These are phyloP conservation scores for Helicorthomorpha holstii DNA, from an alignment of 1,140 invertebrate genomes.

Conservation along the genomic window DNA sequence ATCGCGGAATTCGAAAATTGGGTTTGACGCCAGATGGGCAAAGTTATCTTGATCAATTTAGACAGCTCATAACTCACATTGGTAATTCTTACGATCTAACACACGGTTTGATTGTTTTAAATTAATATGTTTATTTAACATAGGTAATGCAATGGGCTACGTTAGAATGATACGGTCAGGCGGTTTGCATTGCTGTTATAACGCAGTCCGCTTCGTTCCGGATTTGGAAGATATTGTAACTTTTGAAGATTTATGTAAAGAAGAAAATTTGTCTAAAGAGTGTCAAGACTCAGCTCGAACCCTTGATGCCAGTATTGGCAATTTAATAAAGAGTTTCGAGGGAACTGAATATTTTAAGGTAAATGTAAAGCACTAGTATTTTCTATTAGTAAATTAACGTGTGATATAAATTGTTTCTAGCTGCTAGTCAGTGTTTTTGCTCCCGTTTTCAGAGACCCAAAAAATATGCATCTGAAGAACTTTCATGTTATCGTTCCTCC, in stretches of 20 bases:
- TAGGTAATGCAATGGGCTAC: constrained; percentile 89
- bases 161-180: constrained; percentile 87
- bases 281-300: constrained; percentile 46
- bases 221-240: constrained; percentile 51
- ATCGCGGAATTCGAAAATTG: constrained; percentile 75
- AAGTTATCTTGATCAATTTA: constrained; percentile 83
- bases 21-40: constrained; percentile 64
- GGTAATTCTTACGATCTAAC: constrained; percentile 30
- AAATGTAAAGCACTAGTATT: constrained; percentile 5
- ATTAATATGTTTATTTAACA: neutral
- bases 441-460: constrained; percentile 61
- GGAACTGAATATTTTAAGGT: constrained; percentile 89
- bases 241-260: constrained; percentile 36
- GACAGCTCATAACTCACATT: constrained; percentile 80
- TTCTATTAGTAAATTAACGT: neutral
- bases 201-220: constrained; percentile 77
- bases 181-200: constrained; percentile 76
- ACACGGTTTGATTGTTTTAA: neutral
- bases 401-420: constrained; percentile 23
- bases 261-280: constrained; percentile 37
- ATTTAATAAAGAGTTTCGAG: constrained; percentile 70
- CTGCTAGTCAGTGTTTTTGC: constrained; percentile 84
- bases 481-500: constrained; percentile 90
- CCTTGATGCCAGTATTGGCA: constrained; percentile 57
- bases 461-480: constrained; percentile 79